Evolutionary conservation across 2,797 vertebrate genomes (phyloP).

Genomic region (Oryzias dopingdopingensis): DNA sequence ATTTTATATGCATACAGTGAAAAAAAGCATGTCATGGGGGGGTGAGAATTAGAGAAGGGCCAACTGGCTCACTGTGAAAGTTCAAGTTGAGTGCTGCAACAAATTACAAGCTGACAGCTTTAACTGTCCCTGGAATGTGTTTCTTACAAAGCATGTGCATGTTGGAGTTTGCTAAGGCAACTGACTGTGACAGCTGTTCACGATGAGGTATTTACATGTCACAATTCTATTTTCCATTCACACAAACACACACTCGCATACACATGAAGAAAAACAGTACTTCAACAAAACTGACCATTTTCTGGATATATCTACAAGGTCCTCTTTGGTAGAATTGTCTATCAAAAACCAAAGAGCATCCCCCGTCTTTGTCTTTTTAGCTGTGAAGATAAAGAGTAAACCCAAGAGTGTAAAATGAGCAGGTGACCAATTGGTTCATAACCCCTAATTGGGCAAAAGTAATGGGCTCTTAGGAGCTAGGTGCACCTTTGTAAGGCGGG

Average conservation of each 20-base stretch:
- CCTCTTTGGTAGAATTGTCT: constrained; percentile 22
- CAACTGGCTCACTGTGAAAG: constrained; percentile 71
- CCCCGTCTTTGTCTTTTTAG: constrained; percentile 33
- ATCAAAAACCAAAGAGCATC: constrained; percentile 44
- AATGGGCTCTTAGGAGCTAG: constrained; percentile 79
- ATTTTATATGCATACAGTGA: constrained; percentile 25
- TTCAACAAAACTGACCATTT: constrained; percentile 21
- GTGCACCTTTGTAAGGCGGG: constrained; percentile 71
- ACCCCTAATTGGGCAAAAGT: constrained; percentile 78
- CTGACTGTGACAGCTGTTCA: constrained; percentile 59
- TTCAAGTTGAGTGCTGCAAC: constrained; percentile 72
- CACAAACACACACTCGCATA: neutral
- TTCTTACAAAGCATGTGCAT: constrained; percentile 62
- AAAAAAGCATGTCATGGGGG: constrained; percentile 49
- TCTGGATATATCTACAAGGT: constrained; percentile 20
- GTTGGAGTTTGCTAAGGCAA: constrained; percentile 56
- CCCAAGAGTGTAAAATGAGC: constrained; percentile 79
- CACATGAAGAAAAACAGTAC: constrained; percentile 2
- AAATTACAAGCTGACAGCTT: constrained; percentile 75
- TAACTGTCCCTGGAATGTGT: constrained; percentile 63
- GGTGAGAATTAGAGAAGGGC: constrained; percentile 66
- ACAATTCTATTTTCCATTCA: constrained; percentile 39
- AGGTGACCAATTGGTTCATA: constrained; percentile 80
- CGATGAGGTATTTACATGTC: constrained; percentile 52
- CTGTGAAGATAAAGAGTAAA: constrained; percentile 43